Percentiles rank a stretch among this genome's conserved stretches.
phyloP scores from a whole-genome alignment of 1,140 invertebrate genomes.

The Drosophila virilis region DNA sequence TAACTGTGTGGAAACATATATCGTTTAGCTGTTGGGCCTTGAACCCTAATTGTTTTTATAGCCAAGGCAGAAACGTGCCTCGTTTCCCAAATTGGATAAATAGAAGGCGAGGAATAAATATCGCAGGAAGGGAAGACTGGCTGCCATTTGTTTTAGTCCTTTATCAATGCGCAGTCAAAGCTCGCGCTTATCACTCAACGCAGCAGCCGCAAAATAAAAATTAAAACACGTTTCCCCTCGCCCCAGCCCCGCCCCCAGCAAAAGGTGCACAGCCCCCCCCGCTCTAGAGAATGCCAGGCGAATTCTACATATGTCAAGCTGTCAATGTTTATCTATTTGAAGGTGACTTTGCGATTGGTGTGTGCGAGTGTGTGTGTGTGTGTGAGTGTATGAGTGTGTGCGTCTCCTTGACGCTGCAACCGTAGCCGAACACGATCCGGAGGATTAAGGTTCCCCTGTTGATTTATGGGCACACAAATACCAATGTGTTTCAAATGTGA shows the following conservation, averaged over 20 bases:
- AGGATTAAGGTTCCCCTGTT: constrained; percentile 72
- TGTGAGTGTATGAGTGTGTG: constrained; percentile 13
- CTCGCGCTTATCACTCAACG: constrained; percentile 44
- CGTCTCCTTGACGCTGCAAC: constrained; percentile 30
- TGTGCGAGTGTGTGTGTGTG: constrained; percentile 5
- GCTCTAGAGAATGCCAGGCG: constrained; percentile 17
- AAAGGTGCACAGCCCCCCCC: too few relatives aligned
- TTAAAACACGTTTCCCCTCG: constrained; percentile 60
- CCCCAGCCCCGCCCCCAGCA: neutral
- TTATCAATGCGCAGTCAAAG: neutral
- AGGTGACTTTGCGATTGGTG: constrained; percentile 47
- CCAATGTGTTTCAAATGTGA: constrained; percentile 74
- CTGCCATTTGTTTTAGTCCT: constrained; percentile 28
- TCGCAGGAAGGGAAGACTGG: neutral
- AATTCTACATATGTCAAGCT: constrained; percentile 78
- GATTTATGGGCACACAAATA: constrained; percentile 75
- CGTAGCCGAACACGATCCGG: constrained; percentile 38
- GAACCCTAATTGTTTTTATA: constrained; percentile 44
- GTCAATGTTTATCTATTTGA: constrained; percentile 79
- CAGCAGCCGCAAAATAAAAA: constrained; percentile 61
- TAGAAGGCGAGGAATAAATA: constrained; percentile 7
- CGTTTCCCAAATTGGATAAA: constrained; percentile 17
- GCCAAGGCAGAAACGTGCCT: constrained; percentile 22
- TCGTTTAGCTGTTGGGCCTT: constrained; percentile 7
- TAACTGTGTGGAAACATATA: too few relatives aligned